Evolutionary conservation across 2,888 invertebrate species (phyloP), one percentile per base, ranked within the genome.

Genomic region (Helobdella robusta): DNA sequence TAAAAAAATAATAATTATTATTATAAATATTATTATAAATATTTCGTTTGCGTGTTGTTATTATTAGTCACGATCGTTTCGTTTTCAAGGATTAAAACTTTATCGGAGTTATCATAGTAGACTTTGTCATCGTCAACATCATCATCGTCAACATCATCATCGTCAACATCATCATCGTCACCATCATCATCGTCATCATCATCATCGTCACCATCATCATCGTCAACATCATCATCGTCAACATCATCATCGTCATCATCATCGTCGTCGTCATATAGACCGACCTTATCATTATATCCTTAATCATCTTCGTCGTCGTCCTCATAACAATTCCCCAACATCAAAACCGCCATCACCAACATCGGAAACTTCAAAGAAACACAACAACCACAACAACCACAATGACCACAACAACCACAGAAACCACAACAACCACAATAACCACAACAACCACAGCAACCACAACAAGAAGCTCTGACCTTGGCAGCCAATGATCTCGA

Each of bases 401-500:
- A 48, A 23, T 8, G 4, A 48, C 23, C 23, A 8, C 8, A 48
- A 48, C 8, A 5, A 48, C 23, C n/a, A 48, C 23, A 48, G 23
- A 4, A 48, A 48, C 23, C n/a, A 48, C 18, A 40, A 40, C 18
- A 48, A 5, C 2, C n/a, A 48, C 23, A 48, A 5, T 48, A 48
- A 48, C 23, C 48, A 8, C 8, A 3, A 5, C 8, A n/a, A 8
- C 23, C 48, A 48, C 8, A 11, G n/a, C n/a, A n/a, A n/a, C n/a
- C n/a, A n/a, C n/a, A n/a, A n/a, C n/a, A n/a, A n/a, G n/a, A 15
- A 50, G 28, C 4, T 73, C 76, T 74, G 72, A 82, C 82, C 76
- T 76, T 83, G 83, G 70, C 82, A 82, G 30, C 83, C 83, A 32
- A 82, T 73, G 62, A 83, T 74, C 70, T 83, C 83, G 2, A 83